phyloP scores from a whole-genome alignment of 2,888 invertebrate species.

The Amitus sp. region DNA sequence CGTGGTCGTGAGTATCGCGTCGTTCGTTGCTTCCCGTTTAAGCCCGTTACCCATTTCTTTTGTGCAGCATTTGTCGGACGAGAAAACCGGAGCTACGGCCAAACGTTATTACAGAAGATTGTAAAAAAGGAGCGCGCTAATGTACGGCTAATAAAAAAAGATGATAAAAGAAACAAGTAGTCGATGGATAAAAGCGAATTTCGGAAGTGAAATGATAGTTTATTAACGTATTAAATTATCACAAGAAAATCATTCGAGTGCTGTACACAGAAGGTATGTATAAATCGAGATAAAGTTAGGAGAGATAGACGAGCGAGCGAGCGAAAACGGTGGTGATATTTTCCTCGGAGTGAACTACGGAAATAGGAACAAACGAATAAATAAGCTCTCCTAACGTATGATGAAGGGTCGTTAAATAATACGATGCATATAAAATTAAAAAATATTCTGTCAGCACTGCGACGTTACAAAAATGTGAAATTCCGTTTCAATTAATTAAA shows the following conservation, averaged over 20 bases:
- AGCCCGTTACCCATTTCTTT: constrained; percentile 19
- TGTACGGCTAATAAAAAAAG: constrained; percentile 40
- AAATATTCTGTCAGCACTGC: constrained; percentile 55
- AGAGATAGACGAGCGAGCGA: neutral
- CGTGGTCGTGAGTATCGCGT: constrained; percentile 52
- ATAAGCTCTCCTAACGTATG: constrained; percentile 52
- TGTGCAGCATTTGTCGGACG: constrained; percentile 52
- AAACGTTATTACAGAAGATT: constrained; percentile 56
- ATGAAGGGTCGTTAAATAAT: constrained; percentile 58
- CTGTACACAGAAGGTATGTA: constrained; percentile 57
- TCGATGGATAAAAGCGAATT: neutral
- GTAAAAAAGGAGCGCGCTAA: constrained; percentile 51
- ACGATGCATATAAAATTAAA: constrained; percentile 63
- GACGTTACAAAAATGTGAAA: constrained; percentile 10
- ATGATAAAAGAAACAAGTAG: no score
- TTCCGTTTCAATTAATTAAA: no score
- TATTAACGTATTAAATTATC: constrained; percentile 56
- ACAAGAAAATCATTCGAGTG: constrained; percentile 63
- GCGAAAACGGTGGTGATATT: constrained; percentile 46
- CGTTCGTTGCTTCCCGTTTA: neutral
- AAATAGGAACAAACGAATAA: constrained; percentile 64
- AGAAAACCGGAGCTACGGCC: constrained; percentile 48
- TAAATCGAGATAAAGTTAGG: constrained; percentile 8
- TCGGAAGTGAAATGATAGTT: constrained; percentile 16
- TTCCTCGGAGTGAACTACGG: constrained; percentile 55